These are phyloP conservation scores for Atta texana DNA, from an alignment of 1,140 invertebrate genomes.

Conservation along the genomic window DNA sequence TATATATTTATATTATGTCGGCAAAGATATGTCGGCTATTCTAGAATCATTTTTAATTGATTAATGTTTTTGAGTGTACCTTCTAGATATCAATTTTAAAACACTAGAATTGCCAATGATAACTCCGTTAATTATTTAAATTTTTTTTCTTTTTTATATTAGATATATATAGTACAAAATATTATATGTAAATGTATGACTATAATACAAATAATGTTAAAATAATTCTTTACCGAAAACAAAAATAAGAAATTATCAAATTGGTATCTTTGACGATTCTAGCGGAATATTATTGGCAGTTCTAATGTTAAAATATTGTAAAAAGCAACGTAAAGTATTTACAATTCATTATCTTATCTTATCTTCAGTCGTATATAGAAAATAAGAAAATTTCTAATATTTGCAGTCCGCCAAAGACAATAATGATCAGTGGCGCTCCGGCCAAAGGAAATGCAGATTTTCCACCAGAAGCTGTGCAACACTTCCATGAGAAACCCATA, in stretches of 20 bases:
- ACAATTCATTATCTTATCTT: not conserved
- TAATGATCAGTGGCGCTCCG: conserved; percentile 92
- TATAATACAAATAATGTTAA: too few species aligned
- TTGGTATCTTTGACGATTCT: too few species aligned
- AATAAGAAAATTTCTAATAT: not conserved
- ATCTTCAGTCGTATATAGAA: not conserved
- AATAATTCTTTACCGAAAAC: too few species aligned
- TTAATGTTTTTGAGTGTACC: not conserved
- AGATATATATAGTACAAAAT: too few species aligned
- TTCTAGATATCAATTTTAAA: too few species aligned
- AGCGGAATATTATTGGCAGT: too few species aligned
- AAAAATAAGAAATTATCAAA: too few species aligned
- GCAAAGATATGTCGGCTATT: not conserved
- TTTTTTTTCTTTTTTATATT: not conserved
- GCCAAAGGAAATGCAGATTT: conserved; percentile 94
- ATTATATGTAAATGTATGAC: too few species aligned
- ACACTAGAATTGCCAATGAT: too few species aligned
- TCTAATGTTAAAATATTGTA: too few species aligned
- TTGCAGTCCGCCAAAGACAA: conserved; percentile 90
- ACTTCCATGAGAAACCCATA: conserved; percentile 92
- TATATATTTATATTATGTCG: too few species aligned
- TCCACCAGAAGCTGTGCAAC: conserved; percentile 94
- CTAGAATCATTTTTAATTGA: conserved; percentile 9
- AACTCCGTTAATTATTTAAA: too few species aligned
- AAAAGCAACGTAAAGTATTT: not conserved